Base-by-base conservation (phyloP, 2,888 invertebrate genomes). In the Rhabditoides inermis region DNA sequence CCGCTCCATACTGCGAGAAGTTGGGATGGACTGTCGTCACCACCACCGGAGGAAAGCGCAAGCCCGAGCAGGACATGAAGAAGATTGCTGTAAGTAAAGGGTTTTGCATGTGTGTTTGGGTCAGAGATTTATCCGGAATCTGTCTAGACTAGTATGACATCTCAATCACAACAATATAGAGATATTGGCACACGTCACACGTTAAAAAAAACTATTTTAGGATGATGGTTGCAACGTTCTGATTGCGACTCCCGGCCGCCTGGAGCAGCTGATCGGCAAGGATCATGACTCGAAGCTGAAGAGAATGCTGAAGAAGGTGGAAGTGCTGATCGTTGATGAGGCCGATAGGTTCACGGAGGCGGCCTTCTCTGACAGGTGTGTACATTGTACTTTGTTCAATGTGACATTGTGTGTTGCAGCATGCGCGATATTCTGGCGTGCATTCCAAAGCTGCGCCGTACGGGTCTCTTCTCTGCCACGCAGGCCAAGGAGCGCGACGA, bases 401-500 rank as follows among this genome's bases (percentile, higher is more conserved):
- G 12, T n/a, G 26, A 32, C 1, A 25, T 42, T n/a, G n/a, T n/a
- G n/a, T 39, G 5, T 53, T 61, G 39, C 49, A 80, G 87, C 2
- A 80, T 95, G 18, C 87, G 88, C 65, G 86, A 86, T 18, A 94
- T 99, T 66, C 81, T 98, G 3, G 85, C 86, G 63, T 88, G 87
- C 78, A 79, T 98, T 36, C 98, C 98, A 0, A 85, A 90, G 32
- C 90, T 91, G 75, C 82, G 98, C 28, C 83, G 94, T 65, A 98
- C 98, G 0, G 92, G 94, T 0, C 82, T 98, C n/a, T 99, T 98
- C 81, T 95, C 95, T 0, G 98, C 98, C 0, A 98, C 98, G 1
- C 95, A 95, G 80, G 94, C 94, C 0, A 88, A 89, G 73, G 88
- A 92, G 78, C 83, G 94, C 0, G 85, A 88, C 58, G 87, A 89